Conservation (phyloP, 1,140 invertebrate genomes). For the Drosophila mojavensis region DNA sequence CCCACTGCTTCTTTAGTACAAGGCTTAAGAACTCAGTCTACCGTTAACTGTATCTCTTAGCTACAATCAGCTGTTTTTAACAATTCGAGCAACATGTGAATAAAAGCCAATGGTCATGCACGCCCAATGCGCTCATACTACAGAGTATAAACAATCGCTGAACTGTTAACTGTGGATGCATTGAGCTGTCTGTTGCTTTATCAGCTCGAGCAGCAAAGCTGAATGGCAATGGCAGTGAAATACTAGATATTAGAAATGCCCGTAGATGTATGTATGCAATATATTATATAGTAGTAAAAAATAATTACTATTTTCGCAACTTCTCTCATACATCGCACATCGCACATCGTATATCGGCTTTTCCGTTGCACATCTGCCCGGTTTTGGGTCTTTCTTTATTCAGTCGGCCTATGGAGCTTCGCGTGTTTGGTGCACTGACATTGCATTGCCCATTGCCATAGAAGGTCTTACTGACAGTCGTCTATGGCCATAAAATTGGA, state of each 20-base stretch:
- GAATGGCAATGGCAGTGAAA: slow-evolving; percentile 21
- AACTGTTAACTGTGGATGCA: slow-evolving; percentile 35
- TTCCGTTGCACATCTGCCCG: slow-evolving; percentile 31
- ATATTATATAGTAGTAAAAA: slow-evolving; percentile 57
- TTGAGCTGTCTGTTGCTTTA: slow-evolving; percentile 42
- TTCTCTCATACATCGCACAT: slow-evolving; percentile 2
- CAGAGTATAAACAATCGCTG: slow-evolving; percentile 31
- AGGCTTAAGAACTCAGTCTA: too few species aligned
- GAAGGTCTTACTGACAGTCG: slow-evolving; percentile 50
- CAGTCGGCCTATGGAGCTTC: slow-evolving; percentile 40
- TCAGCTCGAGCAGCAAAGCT: slow-evolving; percentile 18
- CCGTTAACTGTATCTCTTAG: too few species aligned
- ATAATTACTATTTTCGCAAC: slow-evolving; percentile 65
- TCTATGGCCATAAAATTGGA: slow-evolving; percentile 30
- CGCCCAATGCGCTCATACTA: background rate
- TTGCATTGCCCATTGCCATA: slow-evolving; percentile 32
- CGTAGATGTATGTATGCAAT: slow-evolving; percentile 41
- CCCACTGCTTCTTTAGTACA: too few species aligned
- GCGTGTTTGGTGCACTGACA: slow-evolving; percentile 57
- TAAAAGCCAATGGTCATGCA: too few species aligned
- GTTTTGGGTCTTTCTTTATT: slow-evolving; percentile 26
- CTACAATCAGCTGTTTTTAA: too few species aligned
- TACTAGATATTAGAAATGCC: slow-evolving; percentile 65
- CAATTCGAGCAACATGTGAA: too few species aligned
- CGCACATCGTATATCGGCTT: slow-evolving; percentile 32